Evolutionary conservation across 2,888 invertebrate species (phyloP), one percentile per base, ranked within the genome.

Genomic region (Hemicrepidius hirtus): DNA sequence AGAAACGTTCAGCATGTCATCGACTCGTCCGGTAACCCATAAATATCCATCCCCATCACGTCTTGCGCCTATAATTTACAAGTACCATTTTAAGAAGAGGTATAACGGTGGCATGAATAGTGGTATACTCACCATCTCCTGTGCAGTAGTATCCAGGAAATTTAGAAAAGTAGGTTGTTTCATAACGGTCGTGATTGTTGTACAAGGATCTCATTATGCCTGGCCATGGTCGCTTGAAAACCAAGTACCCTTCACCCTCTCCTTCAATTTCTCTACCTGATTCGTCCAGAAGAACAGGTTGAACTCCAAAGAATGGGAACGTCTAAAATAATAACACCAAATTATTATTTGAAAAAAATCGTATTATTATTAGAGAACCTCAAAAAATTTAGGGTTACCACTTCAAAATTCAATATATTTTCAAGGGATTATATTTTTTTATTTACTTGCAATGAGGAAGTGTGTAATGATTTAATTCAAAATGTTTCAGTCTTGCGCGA

Each of bases 1-100:
- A 1, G 97, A 98, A 7, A 99, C 98, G 86, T 99, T 99, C 78
- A 99, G 88, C 97, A 99, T 98, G 86, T 99, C 99, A 85, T 99
- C 99, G 41, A 98, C 95, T 71, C 98, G 92, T 0, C 98, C 98
- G 0, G 98, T 98, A 72, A 99, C 94, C 97, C 97, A 98, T 68
- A 97, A 88, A 85, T 97, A 97, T 0, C 98, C 98, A 85, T 99
- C 98, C 20, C 93, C 91, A 85, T 99, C 99, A 71, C 97, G 90
- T 78, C 91, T 90, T 0, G 97, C 97, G 68, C 97, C 97, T 97
- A 84, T 20, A 84, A 79, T 78, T 76, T 13, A 40, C 40, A 40
- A 6, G 3, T 5, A 40, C 40, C 6, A 40, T 13, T 40, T n/a
- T n/a, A n/a, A n/a, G n/a, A n/a, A n/a, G n/a, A n/a, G n/a, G n/a